Evolutionary conservation across 2,797 vertebrate genomes (phyloP), one percentile per base, ranked within the genome.

Genomic region (Mallotus villosus): DNA sequence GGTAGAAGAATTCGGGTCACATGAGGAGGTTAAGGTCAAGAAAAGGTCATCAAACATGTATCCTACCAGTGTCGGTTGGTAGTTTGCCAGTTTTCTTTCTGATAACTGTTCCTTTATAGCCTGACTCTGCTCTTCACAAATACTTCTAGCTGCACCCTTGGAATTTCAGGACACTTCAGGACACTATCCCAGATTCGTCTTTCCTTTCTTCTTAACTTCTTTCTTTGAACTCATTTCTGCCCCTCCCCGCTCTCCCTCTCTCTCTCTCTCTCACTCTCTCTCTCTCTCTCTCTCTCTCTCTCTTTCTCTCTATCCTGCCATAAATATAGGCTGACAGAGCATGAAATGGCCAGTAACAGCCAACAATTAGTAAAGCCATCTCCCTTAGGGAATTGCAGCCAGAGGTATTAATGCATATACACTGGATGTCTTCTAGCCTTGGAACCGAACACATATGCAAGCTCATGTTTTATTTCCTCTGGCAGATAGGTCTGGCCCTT

Each of bases 341-440:
- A 78, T 78, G 86, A 82, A 86, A 86, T 77, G 81, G 80, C 75
- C 81, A 76, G 79, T 85, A 84, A 90, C 90, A 89, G 85, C 70
- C 78, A 87, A 83, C 85, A 88, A 88, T 89, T 91, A 90, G 82
- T 73, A 79, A 87, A 79, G 37, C 61, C 72, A 77, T 84, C 78
- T 88, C 83, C 77, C 80, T 9, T 25, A 78, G 79, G 74, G 70
- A 17, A 46, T 8, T 60, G 70, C 75, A 82, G 70, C 82, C 82
- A 85, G 59, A 77, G 58, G 73, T 80, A 78, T 73, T 84, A 72
- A 82, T 70, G 79, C 70, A 82, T 64, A 76, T 81, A 72, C 63
- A 73, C 74, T 46, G 11, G 41, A 46, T 46, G 41, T 46, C 41
- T 46, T 46, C 41, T 14, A 12, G 41, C 41, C 41, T 46, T 46